Conservation (phyloP, 1,140 invertebrate species). For the Daktulosphaira vitifoliae region DNA sequence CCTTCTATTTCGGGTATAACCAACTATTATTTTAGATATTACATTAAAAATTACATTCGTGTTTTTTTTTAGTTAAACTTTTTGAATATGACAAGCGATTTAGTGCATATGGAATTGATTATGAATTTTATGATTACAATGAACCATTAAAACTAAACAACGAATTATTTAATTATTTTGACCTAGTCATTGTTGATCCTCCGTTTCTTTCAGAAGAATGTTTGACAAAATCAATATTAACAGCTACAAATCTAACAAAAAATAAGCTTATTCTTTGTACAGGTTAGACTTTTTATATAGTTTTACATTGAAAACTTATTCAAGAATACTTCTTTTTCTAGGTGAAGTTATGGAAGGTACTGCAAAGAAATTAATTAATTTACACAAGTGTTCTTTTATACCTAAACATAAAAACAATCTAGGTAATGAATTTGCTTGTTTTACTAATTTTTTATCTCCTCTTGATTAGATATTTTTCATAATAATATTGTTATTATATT, state of each 20-base stretch:
- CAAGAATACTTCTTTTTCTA: conserved; percentile 43
- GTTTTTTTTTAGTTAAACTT: conserved; percentile 56
- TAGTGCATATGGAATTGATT: conserved; percentile 66
- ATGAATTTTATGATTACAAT: conserved; percentile 84
- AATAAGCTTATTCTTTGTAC: conserved; percentile 82
- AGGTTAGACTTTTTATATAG: conserved; percentile 47
- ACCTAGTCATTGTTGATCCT: conserved; percentile 85
- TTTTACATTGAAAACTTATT: neutral
- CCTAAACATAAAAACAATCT: conserved; percentile 81
- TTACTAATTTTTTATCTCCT: conserved; percentile 61
- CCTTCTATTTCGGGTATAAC: conserved; percentile 40
- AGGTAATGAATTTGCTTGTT: conserved; percentile 86
- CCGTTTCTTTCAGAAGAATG: conserved; percentile 92
- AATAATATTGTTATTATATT: no score
- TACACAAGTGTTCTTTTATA: conserved; percentile 60
- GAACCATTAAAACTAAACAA: conserved; percentile 59
- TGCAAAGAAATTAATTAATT: conserved; percentile 54
- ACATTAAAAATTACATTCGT: conserved; percentile 10
- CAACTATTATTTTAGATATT: neutral
- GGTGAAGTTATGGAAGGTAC: conserved; percentile 67
- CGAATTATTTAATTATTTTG: conserved; percentile 56
- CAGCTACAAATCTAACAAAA: conserved; percentile 67
- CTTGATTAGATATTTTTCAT: conserved; percentile 16
- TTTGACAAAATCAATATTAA: conserved; percentile 69
- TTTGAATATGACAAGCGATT: conserved; percentile 80